Evolutionary conservation across 2,888 invertebrate species (phyloP), one percentile per base, ranked within the genome.

Genomic region (Molorchus minor): DNA sequence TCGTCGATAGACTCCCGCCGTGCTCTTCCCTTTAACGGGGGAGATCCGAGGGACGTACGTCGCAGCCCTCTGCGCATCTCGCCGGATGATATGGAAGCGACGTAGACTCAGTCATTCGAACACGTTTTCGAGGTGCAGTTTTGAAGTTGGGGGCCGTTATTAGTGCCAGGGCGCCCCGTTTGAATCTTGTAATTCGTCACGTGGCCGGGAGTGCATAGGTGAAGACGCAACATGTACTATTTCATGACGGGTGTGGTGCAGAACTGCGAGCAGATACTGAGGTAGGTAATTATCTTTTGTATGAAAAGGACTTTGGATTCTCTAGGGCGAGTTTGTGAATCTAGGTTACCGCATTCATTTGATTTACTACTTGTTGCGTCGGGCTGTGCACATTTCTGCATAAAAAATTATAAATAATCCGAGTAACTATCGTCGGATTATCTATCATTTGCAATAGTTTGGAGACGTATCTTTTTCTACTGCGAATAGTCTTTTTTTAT

Each of bases 241-340:
- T 76, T 76, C 62, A 76, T 76, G 75, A 73, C 75, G 19, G 76
- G 75, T 41, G 76, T 76, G 12, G 75, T 76, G 52, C 75, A 76
- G 46, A 76, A 76, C 58, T 76, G 76, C 69, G 76, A 75, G 53
- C 66, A 75, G 47, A 76, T 76, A 21, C 62, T 76, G 49, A 76
- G 76, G 76, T 76, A 71, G 61, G 44, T 1, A 15, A 1, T 38
- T 38, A 8, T 7, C 17, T 38, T 16, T 16, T 38, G 16, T 16
- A 17, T 3, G 36, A 38, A 5, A n/a, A n/a, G n/a, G n/a, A n/a
- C n/a, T n/a, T n/a, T n/a, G n/a, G n/a, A n/a, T n/a, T n/a, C n/a
- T n/a, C n/a, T n/a, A n/a, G n/a, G n/a, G n/a, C n/a, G n/a, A n/a
- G n/a, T n/a, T n/a, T n/a, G n/a, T n/a, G n/a, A n/a, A n/a, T n/a